A percentile compares a stretch with the other conserved stretches of the same genome.
Evolutionary conservation across 2,113 vertebrate species (phyloP).

Genomic region (Ahaetulla prasina): DNA sequence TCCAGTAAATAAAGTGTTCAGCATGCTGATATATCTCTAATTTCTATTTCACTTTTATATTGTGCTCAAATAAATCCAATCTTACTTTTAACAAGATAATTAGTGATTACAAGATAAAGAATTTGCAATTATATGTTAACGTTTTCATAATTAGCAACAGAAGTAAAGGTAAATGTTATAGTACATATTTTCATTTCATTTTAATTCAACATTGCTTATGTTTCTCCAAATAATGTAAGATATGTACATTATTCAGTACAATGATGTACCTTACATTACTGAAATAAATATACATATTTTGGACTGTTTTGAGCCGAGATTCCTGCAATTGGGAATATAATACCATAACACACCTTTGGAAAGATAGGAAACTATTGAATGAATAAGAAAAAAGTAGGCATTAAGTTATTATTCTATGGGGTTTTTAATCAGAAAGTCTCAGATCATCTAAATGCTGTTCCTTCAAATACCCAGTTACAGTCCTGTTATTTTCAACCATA

Average conservation of each 20-base stretch:
- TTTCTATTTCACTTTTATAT: conserved; percentile 18
- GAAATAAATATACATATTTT: background rate
- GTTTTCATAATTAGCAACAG: background rate
- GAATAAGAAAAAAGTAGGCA: background rate
- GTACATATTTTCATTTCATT: background rate
- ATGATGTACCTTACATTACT: too few species aligned
- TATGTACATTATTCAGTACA: too few species aligned
- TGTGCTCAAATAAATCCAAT: conserved; percentile 31
- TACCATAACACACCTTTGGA: background rate
- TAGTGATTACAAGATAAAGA: background rate
- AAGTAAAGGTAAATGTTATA: background rate
- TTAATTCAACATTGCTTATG: background rate
- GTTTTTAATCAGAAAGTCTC: too few species aligned
- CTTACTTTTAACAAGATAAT: background rate
- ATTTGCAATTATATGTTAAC: background rate
- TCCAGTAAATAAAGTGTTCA: conserved; percentile 64
- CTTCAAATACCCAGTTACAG: background rate
- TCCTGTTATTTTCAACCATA: background rate
- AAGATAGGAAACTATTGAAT: background rate
- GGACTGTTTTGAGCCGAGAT: background rate
- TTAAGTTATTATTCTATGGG: background rate
- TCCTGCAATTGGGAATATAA: background rate
- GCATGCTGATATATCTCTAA: conserved; percentile 38
- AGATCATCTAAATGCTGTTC: background rate
- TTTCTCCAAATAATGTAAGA: background rate